Conservation (phyloP, 2,888 invertebrate genomes). For the Pyrgus malvae region DNA sequence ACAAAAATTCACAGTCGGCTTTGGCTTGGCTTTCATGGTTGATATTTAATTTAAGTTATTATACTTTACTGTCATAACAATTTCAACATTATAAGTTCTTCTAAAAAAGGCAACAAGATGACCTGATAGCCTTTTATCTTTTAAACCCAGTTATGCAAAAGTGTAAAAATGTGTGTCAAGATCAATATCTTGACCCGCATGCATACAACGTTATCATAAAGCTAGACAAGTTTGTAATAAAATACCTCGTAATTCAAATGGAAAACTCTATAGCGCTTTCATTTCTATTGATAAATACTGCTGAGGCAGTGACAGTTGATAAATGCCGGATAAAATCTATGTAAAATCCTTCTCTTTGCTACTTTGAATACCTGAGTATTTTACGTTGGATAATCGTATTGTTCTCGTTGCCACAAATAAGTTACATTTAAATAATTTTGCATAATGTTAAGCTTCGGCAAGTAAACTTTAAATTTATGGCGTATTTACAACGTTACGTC, state of each 20-base stretch:
- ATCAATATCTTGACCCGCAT: conserved; percentile 4
- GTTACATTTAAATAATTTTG: too few relatives aligned
- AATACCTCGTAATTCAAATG: conserved; percentile 16
- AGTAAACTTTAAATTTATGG: too few relatives aligned
- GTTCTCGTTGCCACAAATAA: neutral
- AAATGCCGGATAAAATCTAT: conserved; percentile 14
- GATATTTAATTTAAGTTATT: too few relatives aligned
- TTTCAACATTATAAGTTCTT: neutral
- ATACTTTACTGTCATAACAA: neutral
- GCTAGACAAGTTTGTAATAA: conserved; percentile 11
- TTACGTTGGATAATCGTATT: neutral
- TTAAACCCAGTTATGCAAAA: neutral
- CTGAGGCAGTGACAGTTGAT: conserved; percentile 18
- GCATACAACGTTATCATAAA: conserved; percentile 1
- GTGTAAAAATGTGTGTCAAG: conserved; percentile 6
- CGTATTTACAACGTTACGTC: neutral
- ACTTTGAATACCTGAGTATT: neutral
- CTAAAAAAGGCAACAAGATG: neutral
- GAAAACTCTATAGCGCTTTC: conserved; percentile 18
- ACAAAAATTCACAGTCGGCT: too few relatives aligned
- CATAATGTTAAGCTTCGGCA: too few relatives aligned
- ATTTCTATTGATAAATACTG: conserved; percentile 14
- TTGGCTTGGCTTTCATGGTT: too few relatives aligned
- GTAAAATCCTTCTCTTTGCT: conserved; percentile 1
- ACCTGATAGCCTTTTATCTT: neutral